phyloP scores from a whole-genome alignment of 2,113 vertebrate species.

The Natator depressus region DNA sequence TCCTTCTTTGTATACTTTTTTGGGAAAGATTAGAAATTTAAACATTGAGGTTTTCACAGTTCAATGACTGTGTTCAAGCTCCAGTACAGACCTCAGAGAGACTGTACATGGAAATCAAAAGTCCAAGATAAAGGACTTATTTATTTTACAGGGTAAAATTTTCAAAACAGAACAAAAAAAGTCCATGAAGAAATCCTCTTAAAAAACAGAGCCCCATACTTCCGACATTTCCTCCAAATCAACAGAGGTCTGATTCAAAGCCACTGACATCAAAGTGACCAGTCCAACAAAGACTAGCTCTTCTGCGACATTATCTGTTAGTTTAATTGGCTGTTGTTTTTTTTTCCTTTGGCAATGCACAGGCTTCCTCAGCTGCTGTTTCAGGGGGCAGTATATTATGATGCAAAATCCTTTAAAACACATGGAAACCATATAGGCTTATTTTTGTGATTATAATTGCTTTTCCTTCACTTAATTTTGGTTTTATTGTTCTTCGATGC shows the following conservation, averaged over 20 bases:
- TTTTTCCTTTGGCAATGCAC: not conserved
- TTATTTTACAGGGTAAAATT: not conserved
- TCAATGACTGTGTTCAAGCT: not conserved
- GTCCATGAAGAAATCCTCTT: accelerated
- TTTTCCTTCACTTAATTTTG: not conserved
- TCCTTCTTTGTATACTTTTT: not conserved
- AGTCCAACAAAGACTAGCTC: not conserved
- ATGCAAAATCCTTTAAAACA: not conserved
- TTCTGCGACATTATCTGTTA: not conserved
- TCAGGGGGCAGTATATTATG: not conserved
- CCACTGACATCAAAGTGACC: not conserved
- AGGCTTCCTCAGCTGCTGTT: not conserved
- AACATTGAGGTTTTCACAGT: not conserved
- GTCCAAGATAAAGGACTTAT: not conserved
- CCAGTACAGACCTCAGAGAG: not conserved
- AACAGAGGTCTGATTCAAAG: not conserved
- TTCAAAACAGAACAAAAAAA: not conserved
- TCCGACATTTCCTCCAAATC: not conserved
- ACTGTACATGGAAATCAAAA: not conserved
- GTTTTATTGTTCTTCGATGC: not conserved
- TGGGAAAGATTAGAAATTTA: not conserved
- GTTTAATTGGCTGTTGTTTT: not conserved
- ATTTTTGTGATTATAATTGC: not conserved
- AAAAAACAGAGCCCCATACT: accelerated
- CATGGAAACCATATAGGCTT: not conserved